Base-by-base conservation (phyloP, 2,888 invertebrate genomes). In the Synanthedon vespiformis region DNA sequence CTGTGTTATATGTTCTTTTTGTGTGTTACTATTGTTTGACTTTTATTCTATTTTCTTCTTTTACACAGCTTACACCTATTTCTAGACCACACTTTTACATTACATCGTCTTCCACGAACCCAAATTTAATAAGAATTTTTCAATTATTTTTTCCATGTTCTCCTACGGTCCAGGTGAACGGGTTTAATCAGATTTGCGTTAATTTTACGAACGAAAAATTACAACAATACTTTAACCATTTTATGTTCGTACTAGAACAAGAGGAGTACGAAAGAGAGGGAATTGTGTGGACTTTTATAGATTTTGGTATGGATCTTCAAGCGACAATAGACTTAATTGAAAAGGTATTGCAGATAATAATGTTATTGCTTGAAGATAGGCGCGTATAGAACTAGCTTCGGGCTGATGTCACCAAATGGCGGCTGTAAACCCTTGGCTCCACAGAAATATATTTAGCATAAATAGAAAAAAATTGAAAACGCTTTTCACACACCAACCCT, bases 171-270 rank as follows among this genome's bases (percentile, higher is more conserved):
- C 91, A 96, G 96, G 93, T 90, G 90, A 97, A 97, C 90, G 93
- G 95, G 77, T 96, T 96, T 90, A 96, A 97, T 89, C 96, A 97
- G 88, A 91, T 97, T 77, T 96, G 96, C 90, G 95, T 97, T 91
- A 97, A 97, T 90, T 97, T 95, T 90, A 95, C 95, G 74, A 97
- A 97, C 85, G 96, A 97, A 89, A 94, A 95, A 86, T 91, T 97
- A 68, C 96, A 97, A 88, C 97, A 97, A 80, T 97, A 95, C 90
- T 97, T 96, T 92, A 97, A 97, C 88, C 96, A 97, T 83, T 93
- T 95, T 90, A 96, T 97, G 96, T 97, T 97, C 89, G 93, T 97
- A 67, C 89, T 97, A 86, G 96, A 97, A 89, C 96, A 97, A 90
- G 96, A 97, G 82, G 96, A 97, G 77, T 97, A 97, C 89, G 95